Conservation (phyloP, 2,113 vertebrate species). For the Gavia stellata region DNA sequence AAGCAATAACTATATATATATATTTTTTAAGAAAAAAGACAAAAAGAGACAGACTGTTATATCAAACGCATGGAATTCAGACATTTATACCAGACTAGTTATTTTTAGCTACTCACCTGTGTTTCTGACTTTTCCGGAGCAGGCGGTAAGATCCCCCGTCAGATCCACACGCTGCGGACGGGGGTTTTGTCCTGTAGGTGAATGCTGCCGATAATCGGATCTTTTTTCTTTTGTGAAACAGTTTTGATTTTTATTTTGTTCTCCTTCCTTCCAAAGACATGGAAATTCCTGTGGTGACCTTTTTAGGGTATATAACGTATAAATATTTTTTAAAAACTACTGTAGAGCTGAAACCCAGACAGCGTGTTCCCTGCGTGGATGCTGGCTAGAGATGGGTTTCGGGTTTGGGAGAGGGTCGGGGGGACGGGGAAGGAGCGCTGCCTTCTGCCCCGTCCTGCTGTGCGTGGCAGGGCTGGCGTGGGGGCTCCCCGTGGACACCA, state of each 20-base stretch:
- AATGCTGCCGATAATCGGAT: not conserved
- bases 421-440: not conserved
- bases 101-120: constrained; percentile 64
- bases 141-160: not conserved
- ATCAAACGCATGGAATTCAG: constrained; percentile 47
- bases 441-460: not conserved
- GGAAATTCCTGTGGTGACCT: constrained; percentile 63
- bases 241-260: not conserved
- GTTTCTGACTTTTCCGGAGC: constrained; percentile 40
- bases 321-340: constrained; percentile 63
- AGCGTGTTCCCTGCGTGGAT: not conserved
- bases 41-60: constrained; percentile 57
- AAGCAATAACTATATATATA: constrained; percentile 84
- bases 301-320: constrained; percentile 25
- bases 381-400: not conserved
- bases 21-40: constrained; percentile 52
- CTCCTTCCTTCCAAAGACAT: constrained; percentile 33
- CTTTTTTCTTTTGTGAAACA: not conserved
- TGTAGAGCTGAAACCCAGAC: constrained; percentile 48
- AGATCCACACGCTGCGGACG: not conserved
- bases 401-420: not conserved
- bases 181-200: not conserved
- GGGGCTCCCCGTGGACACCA: not conserved
- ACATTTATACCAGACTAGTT: constrained; percentile 67
- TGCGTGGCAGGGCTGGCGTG: not conserved